Percentiles rank a stretch among this genome's conserved stretches.
These are phyloP conservation scores for Caenorhabditis sp. DNA, from an alignment of 2,888 invertebrate species.

Conservation along the genomic window DNA sequence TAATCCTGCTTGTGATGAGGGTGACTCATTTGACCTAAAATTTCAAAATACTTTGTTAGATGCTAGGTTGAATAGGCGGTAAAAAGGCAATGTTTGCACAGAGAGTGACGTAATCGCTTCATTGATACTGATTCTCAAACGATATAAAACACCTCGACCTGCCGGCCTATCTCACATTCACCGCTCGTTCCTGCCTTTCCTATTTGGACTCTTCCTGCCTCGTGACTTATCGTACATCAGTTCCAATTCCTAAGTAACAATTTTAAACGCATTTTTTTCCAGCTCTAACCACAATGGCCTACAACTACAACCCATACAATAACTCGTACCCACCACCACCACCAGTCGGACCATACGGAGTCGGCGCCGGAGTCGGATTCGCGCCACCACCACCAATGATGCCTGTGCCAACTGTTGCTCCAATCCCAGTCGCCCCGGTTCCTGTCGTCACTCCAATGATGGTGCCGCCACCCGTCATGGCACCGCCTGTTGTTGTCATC, in stretches of 20 bases:
- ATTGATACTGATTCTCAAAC: not conserved
- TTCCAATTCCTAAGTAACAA: no score
- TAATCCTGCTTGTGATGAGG: no score
- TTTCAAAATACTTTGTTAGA: not conserved
- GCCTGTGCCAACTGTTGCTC: not conserved
- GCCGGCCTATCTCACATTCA: not conserved
- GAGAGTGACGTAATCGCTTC: not conserved
- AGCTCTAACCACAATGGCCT: slow-evolving; percentile 10
- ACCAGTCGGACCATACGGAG: not conserved
- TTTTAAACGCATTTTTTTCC: not conserved
- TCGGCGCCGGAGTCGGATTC: not conserved
- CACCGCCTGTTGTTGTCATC: slow-evolving; percentile 19
- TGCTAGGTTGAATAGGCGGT: not conserved
- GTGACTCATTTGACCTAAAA: not conserved
- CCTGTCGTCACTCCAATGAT: slow-evolving; percentile 10
- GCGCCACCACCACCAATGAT: slow-evolving; percentile 8
- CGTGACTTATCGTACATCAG: not conserved
- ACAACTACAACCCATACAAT: slow-evolving; percentile 37
- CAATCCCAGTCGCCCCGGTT: slow-evolving; percentile 9
- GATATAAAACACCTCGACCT: not conserved
- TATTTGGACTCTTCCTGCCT: not conserved
- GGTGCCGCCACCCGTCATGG: not conserved
- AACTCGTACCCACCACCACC: slow-evolving; percentile 22
- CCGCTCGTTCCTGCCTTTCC: not conserved
- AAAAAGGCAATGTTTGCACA: not conserved